Conservation (phyloP, 2,797 vertebrate species). For the Dendrocincla tyrannina region DNA sequence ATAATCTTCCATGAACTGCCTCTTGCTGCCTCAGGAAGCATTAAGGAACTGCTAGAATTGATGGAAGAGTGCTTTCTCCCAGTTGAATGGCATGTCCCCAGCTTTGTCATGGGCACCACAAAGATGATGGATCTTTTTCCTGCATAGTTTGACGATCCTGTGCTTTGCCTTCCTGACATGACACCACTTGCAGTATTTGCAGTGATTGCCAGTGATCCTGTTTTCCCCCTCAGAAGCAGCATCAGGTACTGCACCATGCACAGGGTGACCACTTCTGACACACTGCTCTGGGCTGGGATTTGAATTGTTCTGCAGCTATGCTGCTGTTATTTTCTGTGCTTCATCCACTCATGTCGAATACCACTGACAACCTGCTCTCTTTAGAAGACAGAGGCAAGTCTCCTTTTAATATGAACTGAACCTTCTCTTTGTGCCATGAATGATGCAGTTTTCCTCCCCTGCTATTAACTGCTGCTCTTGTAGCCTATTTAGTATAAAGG, state of each 20-base stretch:
- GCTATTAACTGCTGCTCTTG: neutral
- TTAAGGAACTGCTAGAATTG: neutral
- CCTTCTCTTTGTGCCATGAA: neutral
- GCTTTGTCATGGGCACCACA: neutral
- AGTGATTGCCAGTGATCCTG: neutral
- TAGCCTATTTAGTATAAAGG: neutral
- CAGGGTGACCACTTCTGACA: neutral
- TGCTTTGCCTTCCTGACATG: neutral
- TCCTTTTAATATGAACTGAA: neutral
- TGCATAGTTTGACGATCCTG: neutral
- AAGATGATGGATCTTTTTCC: neutral
- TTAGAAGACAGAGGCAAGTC: neutral
- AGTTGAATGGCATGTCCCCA: neutral
- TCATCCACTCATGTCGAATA: neutral
- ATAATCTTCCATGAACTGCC: neutral
- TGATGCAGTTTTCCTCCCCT: neutral
- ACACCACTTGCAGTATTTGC: neutral
- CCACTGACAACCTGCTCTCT: neutral
- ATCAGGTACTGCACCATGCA: neutral
- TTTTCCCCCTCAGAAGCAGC: neutral
- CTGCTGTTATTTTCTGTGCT: slow-evolving; percentile 20
- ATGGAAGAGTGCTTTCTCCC: neutral
- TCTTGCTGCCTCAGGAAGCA: neutral
- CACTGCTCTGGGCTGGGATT: neutral
- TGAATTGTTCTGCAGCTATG: neutral